Conservation (phyloP, 2,888 invertebrate species). For the Standfussiana lucernea region DNA sequence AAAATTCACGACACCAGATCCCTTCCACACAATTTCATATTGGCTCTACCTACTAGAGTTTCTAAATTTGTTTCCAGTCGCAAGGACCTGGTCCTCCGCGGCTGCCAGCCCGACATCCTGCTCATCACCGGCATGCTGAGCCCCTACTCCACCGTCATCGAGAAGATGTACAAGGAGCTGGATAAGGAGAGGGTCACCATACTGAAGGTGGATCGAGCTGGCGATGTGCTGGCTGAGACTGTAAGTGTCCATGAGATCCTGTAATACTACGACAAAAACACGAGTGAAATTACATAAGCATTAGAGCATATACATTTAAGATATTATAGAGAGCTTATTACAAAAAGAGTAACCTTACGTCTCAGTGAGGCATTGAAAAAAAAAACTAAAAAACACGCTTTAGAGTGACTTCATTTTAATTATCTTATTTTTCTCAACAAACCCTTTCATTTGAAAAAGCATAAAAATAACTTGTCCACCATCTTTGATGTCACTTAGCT, state of each 20-base stretch:
- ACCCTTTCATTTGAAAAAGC: too few relatives aligned
- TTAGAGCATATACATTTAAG: not conserved
- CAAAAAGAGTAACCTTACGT: too few relatives aligned
- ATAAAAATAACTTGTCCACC: too few relatives aligned
- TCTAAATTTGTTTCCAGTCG: constrained; percentile 87
- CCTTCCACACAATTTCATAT: too few relatives aligned
- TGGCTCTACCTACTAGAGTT: not conserved
- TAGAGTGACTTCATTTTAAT: too few relatives aligned
- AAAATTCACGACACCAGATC: too few relatives aligned
- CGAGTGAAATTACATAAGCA: not conserved
- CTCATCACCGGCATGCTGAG: constrained; percentile 95
- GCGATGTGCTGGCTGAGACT: constrained; percentile 96
- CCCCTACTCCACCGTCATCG: constrained; percentile 95
- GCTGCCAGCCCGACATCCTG: constrained; percentile 94
- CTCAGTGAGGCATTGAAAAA: too few relatives aligned
- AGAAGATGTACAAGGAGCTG: constrained; percentile 94
- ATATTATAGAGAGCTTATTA: too few relatives aligned
- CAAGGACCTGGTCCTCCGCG: constrained; percentile 93
- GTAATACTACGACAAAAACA: not conserved
- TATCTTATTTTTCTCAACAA: too few relatives aligned
- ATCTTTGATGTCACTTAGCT: too few relatives aligned
- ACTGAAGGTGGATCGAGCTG: constrained; percentile 95
- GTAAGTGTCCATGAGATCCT: constrained; percentile 87
- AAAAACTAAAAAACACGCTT: too few relatives aligned
- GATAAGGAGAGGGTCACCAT: constrained; percentile 96